Conservation (phyloP, 2,113 vertebrate genomes). For the Sturnira hondurensis region DNA sequence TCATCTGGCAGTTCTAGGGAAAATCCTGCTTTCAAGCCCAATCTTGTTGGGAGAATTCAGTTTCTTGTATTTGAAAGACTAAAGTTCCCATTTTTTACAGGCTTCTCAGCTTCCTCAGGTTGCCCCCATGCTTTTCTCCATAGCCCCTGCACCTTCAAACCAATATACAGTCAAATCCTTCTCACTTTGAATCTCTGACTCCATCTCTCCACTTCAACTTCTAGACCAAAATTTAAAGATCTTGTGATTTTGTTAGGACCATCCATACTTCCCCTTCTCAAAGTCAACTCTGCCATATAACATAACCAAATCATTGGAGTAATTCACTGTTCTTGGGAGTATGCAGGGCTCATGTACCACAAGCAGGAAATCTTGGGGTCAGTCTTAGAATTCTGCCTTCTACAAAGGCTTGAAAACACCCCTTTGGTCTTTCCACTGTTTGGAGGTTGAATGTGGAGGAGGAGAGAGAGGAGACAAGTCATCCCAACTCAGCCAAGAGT, state of each 20-base stretch:
- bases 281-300: background rate
- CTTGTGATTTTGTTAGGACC: background rate
- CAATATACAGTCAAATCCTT: background rate
- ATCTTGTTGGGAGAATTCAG: background rate
- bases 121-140: background rate
- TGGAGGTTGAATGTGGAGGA: background rate
- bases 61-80: background rate
- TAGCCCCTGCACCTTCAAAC: background rate
- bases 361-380: background rate
- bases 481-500: background rate
- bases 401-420: background rate
- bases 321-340: background rate
- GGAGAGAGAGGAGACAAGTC: background rate
- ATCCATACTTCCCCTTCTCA: background rate
- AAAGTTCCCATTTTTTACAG: background rate
- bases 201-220: background rate
- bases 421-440: background rate
- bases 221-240: background rate
- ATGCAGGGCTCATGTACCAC: background rate
- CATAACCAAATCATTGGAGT: background rate
- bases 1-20: background rate
- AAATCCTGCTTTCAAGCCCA: background rate
- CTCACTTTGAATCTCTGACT: background rate
- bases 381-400: background rate
- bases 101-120: background rate